Percentiles rank a stretch among this genome's conserved stretches.
Evolutionary conservation across 2,113 vertebrate genomes (phyloP).

Genomic region (Diglossa brunneiventris): DNA sequence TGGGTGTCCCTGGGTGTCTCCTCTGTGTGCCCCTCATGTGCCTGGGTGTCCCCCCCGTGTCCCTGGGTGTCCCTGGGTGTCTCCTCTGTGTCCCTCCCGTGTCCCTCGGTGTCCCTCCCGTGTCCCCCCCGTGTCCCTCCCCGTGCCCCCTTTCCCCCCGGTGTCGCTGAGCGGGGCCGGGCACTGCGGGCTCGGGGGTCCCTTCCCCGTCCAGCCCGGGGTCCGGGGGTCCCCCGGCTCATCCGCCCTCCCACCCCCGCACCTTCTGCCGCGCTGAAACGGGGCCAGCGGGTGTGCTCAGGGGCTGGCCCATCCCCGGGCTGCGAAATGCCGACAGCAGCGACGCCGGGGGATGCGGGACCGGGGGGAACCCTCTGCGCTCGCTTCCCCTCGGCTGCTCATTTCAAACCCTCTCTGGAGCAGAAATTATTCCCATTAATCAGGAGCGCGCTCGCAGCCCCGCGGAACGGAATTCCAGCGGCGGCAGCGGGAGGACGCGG

Average conservation of each 20-base stretch:
- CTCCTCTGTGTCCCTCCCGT: too few species aligned
- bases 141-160: not conserved
- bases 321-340: constrained; percentile 45
- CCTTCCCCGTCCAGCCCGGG: not conserved
- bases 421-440: constrained; percentile 69
- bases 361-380: constrained; percentile 7
- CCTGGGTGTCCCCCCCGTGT: too few species aligned
- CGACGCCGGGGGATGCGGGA: not conserved
- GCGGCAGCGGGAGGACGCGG: constrained; percentile 32
- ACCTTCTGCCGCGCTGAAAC: constrained; percentile 61
- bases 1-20: too few species aligned
- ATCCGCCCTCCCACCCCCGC: not conserved
- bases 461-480: constrained; percentile 59
- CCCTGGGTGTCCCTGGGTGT: too few species aligned
- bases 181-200: not conserved
- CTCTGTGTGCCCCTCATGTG: too few species aligned
- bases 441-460: constrained; percentile 57
- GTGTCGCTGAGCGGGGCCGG: not conserved
- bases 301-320: constrained; percentile 31
- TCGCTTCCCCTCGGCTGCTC: constrained; percentile 64
- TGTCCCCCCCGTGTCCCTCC: too few species aligned
- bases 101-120: too few species aligned
- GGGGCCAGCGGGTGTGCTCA: constrained; percentile 35
- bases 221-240: not conserved
- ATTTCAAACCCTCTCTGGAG: constrained; percentile 62